phyloP scores from a whole-genome alignment of 2,113 vertebrate genomes.

The Phalacrocorax pelagicus region DNA sequence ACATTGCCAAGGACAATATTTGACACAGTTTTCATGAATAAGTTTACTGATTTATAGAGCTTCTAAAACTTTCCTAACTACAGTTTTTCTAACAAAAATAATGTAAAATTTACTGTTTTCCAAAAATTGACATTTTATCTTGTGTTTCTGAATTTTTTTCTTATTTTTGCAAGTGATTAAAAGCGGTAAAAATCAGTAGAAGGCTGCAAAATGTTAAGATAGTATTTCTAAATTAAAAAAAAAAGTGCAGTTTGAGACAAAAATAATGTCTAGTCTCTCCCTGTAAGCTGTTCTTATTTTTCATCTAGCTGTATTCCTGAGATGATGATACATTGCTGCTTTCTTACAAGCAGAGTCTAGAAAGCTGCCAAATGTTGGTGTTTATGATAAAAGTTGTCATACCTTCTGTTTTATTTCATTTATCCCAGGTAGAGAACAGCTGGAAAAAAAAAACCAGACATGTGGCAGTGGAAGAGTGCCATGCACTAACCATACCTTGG shows the following conservation, averaged over 20 bases:
- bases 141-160: not conserved
- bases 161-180: not conserved
- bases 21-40: not conserved
- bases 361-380: not conserved
- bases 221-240: not conserved
- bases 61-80: not conserved
- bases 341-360: not conserved
- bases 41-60: not conserved
- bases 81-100: not conserved
- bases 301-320: not conserved
- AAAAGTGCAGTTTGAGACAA: not conserved
- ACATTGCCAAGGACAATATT: not conserved
- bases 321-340: not conserved
- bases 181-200: not conserved
- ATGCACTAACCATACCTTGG: not conserved
- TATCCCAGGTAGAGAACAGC: not conserved
- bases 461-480: not conserved
- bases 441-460: not conserved
- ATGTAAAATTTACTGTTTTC: not conserved
- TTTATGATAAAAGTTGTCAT: not conserved
- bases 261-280: not conserved
- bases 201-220: not conserved
- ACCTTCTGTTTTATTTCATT: not conserved
- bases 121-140: not conserved
- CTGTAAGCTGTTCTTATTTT: not conserved